Percentiles rank a stretch among this genome's conserved stretches.
phyloP scores from a whole-genome alignment of 2,888 invertebrate species.

The Drosophila borborema region DNA sequence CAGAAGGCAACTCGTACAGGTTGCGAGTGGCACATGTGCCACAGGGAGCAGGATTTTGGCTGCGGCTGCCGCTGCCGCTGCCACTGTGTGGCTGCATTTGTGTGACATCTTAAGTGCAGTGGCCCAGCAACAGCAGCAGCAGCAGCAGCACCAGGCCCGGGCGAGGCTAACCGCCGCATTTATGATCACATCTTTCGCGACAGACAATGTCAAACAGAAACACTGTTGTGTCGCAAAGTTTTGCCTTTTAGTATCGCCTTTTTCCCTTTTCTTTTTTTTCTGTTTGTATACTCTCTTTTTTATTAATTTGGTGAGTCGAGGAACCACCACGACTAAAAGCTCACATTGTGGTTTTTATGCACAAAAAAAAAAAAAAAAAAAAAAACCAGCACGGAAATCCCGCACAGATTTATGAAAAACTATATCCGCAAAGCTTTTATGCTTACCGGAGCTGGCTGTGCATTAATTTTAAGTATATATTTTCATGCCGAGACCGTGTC shows the following conservation, averaged over 20 bases:
- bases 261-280: neutral
- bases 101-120: slow-evolving; percentile 79
- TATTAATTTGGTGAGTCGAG: slow-evolving; percentile 55
- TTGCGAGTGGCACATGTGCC: slow-evolving; percentile 66
- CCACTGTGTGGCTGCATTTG: slow-evolving; percentile 28
- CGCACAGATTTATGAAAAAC: slow-evolving; percentile 48
- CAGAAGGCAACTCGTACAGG: slow-evolving; percentile 14
- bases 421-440: slow-evolving; percentile 27
- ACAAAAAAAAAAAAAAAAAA: neutral
- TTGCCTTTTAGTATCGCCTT: slow-evolving; percentile 29
- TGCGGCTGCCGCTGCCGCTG: neutral
- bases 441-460: slow-evolving; percentile 7
- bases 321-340: slow-evolving; percentile 41
- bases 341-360: slow-evolving; percentile 55
- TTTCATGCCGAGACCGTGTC: slow-evolving; percentile 20
- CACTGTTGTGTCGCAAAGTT: slow-evolving; percentile 24
- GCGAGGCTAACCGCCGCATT: slow-evolving; percentile 38
- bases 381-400: slow-evolving; percentile 35
- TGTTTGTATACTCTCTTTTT: slow-evolving; percentile 22
- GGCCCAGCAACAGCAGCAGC: slow-evolving; percentile 24
- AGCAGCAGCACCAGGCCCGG: neutral
- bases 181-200: slow-evolving; percentile 63
- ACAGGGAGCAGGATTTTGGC: slow-evolving; percentile 7
- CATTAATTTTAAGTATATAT: slow-evolving; percentile 46
- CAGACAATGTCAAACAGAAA: slow-evolving; percentile 43